A percentile compares a stretch with the other conserved stretches of the same genome.
These are phyloP conservation scores for Girardia tigrina DNA, from an alignment of 2,888 invertebrate genomes.

Conservation along the genomic window DNA sequence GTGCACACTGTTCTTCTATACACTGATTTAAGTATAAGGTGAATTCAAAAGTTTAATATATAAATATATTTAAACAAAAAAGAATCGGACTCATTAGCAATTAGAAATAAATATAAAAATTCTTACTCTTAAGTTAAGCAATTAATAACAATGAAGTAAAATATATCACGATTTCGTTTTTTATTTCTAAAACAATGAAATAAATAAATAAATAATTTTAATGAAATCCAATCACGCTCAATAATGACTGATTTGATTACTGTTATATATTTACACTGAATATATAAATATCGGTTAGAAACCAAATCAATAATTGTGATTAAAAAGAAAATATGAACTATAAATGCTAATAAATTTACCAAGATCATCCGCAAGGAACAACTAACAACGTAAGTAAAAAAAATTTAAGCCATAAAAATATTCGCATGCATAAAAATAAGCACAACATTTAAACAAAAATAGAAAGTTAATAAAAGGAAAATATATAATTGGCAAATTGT, in stretches of 20 bases:
- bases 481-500: no score
- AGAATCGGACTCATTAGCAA: slow-evolving; percentile 6
- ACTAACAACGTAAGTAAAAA: slow-evolving; percentile 1
- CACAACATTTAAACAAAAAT: not conserved
- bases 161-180: not conserved
- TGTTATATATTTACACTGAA: not conserved
- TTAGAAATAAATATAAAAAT: slow-evolving; percentile 21
- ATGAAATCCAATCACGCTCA: not conserved
- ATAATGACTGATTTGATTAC: not conserved
- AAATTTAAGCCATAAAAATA: slow-evolving; percentile 21
- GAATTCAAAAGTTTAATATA: slow-evolving; percentile 1
- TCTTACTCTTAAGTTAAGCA: slow-evolving; percentile 17
- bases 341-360: slow-evolving; percentile 18
- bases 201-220: not conserved
- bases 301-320: not conserved
- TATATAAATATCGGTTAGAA: not conserved
- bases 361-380: not conserved
- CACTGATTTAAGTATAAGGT: not conserved
- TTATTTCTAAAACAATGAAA: slow-evolving; percentile 17
- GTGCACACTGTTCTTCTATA: slow-evolving; percentile 19
- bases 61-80: not conserved
- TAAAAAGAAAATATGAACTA: not conserved
- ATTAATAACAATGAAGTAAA: not conserved
- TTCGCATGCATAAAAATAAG: slow-evolving; percentile 7
- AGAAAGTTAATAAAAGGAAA: no score